These are phyloP conservation scores for Nomada ruficornis DNA, from an alignment of 2,888 invertebrate genomes.

Conservation along the genomic window DNA sequence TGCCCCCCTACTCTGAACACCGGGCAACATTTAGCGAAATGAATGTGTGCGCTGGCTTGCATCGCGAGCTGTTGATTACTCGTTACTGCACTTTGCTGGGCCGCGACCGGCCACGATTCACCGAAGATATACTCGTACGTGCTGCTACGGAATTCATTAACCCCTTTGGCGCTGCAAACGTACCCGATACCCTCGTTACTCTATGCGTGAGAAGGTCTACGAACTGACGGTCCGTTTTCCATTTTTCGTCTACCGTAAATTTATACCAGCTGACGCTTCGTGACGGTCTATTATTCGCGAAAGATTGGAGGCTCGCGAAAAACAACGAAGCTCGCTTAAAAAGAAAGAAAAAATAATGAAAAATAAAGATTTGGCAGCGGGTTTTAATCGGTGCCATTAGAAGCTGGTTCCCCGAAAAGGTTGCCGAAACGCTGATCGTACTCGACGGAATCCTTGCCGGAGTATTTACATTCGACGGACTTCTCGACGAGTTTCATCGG, in stretches of 20 bases:
- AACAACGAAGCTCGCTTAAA: no score
- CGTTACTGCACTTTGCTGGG: slow-evolving; percentile 59
- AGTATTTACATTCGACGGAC: slow-evolving; percentile 28
- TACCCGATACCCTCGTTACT: slow-evolving; percentile 35
- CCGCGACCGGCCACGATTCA: slow-evolving; percentile 46
- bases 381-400: slow-evolving; percentile 5
- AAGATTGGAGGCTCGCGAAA: no score
- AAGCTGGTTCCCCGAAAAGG: neutral
- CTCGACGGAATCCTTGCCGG: slow-evolving; percentile 1
- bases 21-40: slow-evolving; percentile 49
- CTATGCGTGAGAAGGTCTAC: neutral
- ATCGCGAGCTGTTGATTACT: slow-evolving; percentile 71
- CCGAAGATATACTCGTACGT: slow-evolving; percentile 54
- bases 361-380: no score
- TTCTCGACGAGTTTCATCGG: slow-evolving; percentile 19
- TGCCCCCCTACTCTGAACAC: slow-evolving; percentile 2
- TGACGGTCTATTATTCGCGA: neutral
- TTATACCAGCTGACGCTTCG: neutral
- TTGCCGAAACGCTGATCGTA: neutral
- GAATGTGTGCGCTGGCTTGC: slow-evolving; percentile 58
- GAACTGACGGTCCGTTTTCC: neutral
- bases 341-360: no score
- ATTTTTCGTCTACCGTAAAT: slow-evolving; percentile 2
- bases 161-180: slow-evolving; percentile 37
- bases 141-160: slow-evolving; percentile 60